Percentiles rank a stretch among this genome's conserved stretches.
Conservation (phyloP, 2,888 invertebrate genomes). For the Drosophila setosimentum region DNA sequence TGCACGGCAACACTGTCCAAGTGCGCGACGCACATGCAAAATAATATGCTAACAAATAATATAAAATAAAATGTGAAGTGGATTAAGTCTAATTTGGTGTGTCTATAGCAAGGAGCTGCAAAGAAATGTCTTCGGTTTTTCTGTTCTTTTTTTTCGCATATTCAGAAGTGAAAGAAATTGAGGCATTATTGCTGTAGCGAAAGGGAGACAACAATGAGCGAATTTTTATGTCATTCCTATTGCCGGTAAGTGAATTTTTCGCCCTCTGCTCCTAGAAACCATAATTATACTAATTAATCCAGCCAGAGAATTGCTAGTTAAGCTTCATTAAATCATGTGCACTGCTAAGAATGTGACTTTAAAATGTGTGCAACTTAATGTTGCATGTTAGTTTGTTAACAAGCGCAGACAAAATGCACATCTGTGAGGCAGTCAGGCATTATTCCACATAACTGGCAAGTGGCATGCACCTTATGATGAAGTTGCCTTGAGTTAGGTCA, state of each 20-base stretch:
- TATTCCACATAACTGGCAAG: slow-evolving; percentile 43
- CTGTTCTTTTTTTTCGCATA: background rate
- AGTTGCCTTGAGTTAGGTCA: background rate
- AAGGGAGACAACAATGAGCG: no score
- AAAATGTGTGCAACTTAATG: slow-evolving; percentile 12
- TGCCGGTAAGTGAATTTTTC: background rate
- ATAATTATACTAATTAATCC: background rate
- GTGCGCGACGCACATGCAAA: background rate
- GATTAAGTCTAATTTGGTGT: background rate
- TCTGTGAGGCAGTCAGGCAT: slow-evolving; percentile 22
- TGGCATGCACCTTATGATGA: slow-evolving; percentile 41
- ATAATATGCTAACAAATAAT: background rate
- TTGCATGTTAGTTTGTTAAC: slow-evolving; percentile 1
- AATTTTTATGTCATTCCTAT: background rate
- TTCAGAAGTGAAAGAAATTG: no score
- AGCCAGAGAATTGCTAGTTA: background rate
- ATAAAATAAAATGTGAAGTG: background rate
- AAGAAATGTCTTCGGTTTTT: background rate
- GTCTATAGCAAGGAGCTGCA: background rate
- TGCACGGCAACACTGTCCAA: no score
- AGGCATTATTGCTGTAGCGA: background rate
- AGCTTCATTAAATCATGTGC: background rate
- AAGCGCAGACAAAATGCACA: slow-evolving; percentile 11
- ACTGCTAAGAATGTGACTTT: background rate
- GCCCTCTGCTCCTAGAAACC: background rate